Evolutionary conservation across 2,797 vertebrate species (phyloP), one percentile per base, ranked within the genome.

Genomic region (Arnoldichthys spilopterus): DNA sequence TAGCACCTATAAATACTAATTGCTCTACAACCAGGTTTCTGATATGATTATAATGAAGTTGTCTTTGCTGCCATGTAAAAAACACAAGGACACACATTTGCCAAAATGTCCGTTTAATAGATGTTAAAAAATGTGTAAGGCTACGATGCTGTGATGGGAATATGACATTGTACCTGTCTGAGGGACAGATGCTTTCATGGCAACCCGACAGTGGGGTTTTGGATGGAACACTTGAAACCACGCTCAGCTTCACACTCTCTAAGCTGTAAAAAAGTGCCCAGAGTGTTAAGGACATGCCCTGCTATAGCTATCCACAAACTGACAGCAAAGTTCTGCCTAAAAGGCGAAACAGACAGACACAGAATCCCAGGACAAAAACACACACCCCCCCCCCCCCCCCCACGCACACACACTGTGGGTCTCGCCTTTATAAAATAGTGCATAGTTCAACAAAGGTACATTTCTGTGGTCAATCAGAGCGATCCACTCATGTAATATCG

Each of bases 21-120:
- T n/a, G n/a, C n/a, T n/a, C n/a, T n/a, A n/a, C n/a, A n/a, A n/a
- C n/a, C n/a, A n/a, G n/a, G n/a, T n/a, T n/a, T n/a, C n/a, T n/a
- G n/a, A n/a, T n/a, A n/a, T n/a, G n/a, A n/a, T n/a, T n/a, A n/a
- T n/a, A n/a, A n/a, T n/a, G n/a, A 5, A 37, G 37, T 9, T 37
- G 37, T 37, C 9, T 9, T 37, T 37, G 37, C 37, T 37, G 16
- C 40, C 7, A 28, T 22, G 66, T 74, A 32, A 81, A 76, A 63
- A 84, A 79, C 22, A 79, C 66, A 83, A 61, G 58, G 24, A 78
- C 74, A 80, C 72, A 53, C 16, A n/a, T 54, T 86, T 79, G 84
- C 82, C 85, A 90, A 87, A 84, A 86, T 82, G 71, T 86, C 68
- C 85, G 84, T 94, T 94, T 93, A 92, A 89, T 94, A 82, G 86